Conservation (phyloP, 2,888 invertebrate species). For the Drosophila neotestacea region DNA sequence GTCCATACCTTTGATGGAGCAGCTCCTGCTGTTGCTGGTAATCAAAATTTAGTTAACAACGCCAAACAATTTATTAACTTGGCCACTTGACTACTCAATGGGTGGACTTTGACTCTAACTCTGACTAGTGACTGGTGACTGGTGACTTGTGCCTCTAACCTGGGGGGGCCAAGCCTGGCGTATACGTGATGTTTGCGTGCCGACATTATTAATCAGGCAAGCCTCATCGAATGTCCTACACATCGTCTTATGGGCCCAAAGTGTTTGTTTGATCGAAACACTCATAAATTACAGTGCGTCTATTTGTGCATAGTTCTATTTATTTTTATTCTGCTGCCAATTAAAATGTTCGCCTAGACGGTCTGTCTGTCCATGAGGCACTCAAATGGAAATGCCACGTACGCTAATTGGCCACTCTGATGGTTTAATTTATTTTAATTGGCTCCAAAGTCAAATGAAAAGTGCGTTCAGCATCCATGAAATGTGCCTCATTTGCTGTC, state of each 20-base stretch:
- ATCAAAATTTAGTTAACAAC: slow-evolving; percentile 80
- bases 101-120: slow-evolving; percentile 6
- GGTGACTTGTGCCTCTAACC: slow-evolving; percentile 37
- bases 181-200: slow-evolving; percentile 71
- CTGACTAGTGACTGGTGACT: slow-evolving; percentile 37
- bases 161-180: slow-evolving; percentile 42
- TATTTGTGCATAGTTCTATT: slow-evolving; percentile 31
- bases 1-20: slow-evolving; percentile 8
- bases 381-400: slow-evolving; percentile 27
- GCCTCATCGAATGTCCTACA: slow-evolving; percentile 45
- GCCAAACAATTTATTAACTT: slow-evolving; percentile 77
- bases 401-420: slow-evolving; percentile 54
- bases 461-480: slow-evolving; percentile 32
- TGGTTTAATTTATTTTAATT: slow-evolving; percentile 68
- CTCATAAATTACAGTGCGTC: slow-evolving; percentile 41
- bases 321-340: slow-evolving; percentile 31
- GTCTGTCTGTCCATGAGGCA: slow-evolving; percentile 14
- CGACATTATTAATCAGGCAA: slow-evolving; percentile 68
- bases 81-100: slow-evolving; percentile 43
- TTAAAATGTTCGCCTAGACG: slow-evolving; percentile 45
- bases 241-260: slow-evolving; percentile 29
- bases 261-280: slow-evolving; percentile 41
- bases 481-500: slow-evolving; percentile 35
- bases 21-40: slow-evolving; percentile 34
- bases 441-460: slow-evolving; percentile 39